phyloP scores from a whole-genome alignment of 2,113 vertebrate genomes.

The Scolopax mira region DNA sequence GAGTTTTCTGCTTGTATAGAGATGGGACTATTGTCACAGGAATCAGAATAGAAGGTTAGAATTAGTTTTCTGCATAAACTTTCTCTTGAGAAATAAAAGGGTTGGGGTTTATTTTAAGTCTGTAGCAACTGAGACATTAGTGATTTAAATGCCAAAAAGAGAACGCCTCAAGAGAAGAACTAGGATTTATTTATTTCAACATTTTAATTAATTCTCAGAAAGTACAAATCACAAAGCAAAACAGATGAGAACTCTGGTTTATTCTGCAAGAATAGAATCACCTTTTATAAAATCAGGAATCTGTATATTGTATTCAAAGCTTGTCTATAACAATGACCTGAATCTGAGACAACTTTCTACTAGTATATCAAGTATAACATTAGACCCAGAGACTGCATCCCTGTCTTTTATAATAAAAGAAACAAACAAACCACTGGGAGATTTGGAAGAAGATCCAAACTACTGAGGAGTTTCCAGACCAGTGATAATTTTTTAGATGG shows the following conservation, averaged over 20 bases:
- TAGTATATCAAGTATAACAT: neutral
- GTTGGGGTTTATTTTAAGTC: neutral
- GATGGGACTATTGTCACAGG: neutral
- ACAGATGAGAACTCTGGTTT: neutral
- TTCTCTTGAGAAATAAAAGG: neutral
- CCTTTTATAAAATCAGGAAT: neutral
- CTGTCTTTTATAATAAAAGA: neutral
- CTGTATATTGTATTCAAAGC: neutral
- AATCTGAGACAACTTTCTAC: neutral
- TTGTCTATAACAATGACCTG: neutral
- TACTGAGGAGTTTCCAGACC: neutral
- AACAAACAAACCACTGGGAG: neutral
- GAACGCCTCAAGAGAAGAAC: neutral
- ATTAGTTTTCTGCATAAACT: constrained; percentile 7
- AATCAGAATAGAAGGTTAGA: constrained; percentile 24
- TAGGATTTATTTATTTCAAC: neutral
- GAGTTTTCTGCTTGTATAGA: neutral
- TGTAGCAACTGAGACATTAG: neutral
- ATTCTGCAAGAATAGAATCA: neutral
- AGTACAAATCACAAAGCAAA: constrained; percentile 13
- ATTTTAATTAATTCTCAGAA: constrained; percentile 22
- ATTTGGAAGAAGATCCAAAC: neutral
- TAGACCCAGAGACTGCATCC: neutral
- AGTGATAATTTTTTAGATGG: neutral
- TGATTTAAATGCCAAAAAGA: neutral